A percentile compares a stretch with the other conserved stretches of the same genome.
These are phyloP conservation scores for Myrmecophaga tridactyla DNA, from an alignment of 2,113 vertebrate species.

Conservation along the genomic window DNA sequence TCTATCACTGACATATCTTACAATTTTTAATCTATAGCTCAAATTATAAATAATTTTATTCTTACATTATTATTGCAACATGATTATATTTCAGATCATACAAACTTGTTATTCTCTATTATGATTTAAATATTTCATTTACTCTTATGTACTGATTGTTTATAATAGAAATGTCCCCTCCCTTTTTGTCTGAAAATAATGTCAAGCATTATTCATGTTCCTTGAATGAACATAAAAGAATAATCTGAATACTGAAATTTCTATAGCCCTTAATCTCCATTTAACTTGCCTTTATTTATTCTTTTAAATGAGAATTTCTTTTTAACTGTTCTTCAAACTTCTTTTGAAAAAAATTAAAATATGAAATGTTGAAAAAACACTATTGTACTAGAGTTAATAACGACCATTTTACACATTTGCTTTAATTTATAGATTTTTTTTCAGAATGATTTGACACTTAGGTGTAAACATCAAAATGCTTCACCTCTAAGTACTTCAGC, in stretches of 20 bases:
- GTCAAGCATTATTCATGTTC: not conserved
- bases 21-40: not conserved
- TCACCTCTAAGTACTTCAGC: no score
- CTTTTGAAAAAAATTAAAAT: no score
- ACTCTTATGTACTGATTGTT: not conserved
- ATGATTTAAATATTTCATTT: not conserved
- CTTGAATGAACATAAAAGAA: not conserved
- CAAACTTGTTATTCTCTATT: not conserved
- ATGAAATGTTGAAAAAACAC: no score
- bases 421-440: no score
- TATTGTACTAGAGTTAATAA: no score
- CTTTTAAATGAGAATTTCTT: not conserved
- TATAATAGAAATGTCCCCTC: not conserved
- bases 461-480: no score
- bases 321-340: no score
- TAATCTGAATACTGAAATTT: not conserved
- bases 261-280: not conserved
- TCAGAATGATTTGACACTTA: no score
- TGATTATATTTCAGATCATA: not conserved
- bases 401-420: no score
- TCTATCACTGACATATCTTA: not conserved
- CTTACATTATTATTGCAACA: constrained; percentile 16
- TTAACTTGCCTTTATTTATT: not conserved
- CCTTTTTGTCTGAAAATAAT: not conserved
- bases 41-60: constrained; percentile 21